These are phyloP conservation scores for Ispidina picta DNA, from an alignment of 2,797 vertebrate genomes.

Conservation along the genomic window DNA sequence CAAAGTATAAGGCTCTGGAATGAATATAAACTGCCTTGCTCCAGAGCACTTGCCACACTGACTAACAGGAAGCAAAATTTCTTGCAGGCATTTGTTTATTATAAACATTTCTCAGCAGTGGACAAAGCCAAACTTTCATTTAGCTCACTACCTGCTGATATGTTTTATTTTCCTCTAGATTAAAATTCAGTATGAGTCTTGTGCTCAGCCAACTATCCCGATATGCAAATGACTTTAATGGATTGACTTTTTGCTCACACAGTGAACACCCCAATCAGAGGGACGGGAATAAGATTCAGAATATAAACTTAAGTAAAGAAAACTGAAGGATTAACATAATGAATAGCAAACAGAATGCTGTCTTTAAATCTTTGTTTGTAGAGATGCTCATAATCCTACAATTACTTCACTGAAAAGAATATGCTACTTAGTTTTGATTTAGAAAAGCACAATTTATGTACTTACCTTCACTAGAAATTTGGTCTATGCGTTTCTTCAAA, in stretches of 20 bases:
- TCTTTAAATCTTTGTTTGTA: background rate
- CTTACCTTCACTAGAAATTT: background rate
- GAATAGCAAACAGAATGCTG: background rate
- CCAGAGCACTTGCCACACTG: background rate
- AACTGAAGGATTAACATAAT: slow-evolving; percentile 28
- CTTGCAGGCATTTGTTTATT: background rate
- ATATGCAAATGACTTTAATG: background rate
- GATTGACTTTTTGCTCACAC: background rate
- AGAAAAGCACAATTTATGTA: background rate
- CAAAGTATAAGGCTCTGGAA: background rate
- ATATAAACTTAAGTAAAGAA: background rate
- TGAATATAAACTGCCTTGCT: background rate
- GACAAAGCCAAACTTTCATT: background rate
- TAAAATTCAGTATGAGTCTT: background rate
- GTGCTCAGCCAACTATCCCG: background rate
- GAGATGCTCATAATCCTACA: background rate
- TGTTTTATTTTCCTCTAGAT: background rate
- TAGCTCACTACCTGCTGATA: background rate
- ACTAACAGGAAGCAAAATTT: background rate
- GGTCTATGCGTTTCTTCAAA: background rate
- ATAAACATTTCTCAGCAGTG: background rate
- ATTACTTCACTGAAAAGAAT: background rate
- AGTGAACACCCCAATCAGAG: background rate
- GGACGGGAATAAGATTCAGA: background rate
- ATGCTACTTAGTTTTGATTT: background rate